phyloP scores from a whole-genome alignment of 2,113 vertebrate species.

The Rhinoptilus africanus region DNA sequence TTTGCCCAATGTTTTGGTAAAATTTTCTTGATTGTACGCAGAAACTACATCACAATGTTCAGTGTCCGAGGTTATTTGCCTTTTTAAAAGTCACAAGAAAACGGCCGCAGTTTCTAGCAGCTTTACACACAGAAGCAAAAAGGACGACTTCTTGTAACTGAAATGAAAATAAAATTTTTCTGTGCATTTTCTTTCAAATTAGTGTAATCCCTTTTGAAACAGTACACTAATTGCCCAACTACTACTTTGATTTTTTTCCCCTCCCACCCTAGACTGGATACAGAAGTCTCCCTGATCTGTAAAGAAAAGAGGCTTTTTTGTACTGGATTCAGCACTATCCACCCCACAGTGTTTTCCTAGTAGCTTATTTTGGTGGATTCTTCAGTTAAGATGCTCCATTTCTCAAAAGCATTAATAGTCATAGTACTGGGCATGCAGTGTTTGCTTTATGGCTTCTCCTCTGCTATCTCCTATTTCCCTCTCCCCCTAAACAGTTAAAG shows the following conservation, averaged over 20 bases:
- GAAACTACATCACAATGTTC: not conserved
- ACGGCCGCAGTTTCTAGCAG: not conserved
- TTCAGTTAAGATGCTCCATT: not conserved
- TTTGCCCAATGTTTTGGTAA: not conserved
- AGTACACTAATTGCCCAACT: not conserved
- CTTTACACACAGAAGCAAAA: not conserved
- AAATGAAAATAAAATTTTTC: not conserved
- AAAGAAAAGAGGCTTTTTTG: not conserved
- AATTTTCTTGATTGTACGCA: not conserved
- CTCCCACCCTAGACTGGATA: not conserved
- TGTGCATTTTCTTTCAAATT: not conserved
- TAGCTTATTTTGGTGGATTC: not conserved
- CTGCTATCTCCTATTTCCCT: not conserved
- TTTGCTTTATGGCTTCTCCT: not conserved
- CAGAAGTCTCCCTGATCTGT: not conserved
- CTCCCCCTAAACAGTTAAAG: not conserved
- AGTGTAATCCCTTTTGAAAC: not conserved
- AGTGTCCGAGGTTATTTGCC: not conserved
- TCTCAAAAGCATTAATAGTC: not conserved
- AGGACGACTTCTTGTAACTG: fast-evolving
- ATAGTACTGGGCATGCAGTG: not conserved
- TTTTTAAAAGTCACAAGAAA: not conserved
- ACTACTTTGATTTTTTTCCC: not conserved
- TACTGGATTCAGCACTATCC: not conserved
- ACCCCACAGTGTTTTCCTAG: not conserved